These are phyloP conservation scores for Saguinus midas DNA, from an alignment of 2,113 vertebrate genomes.

Conservation along the genomic window DNA sequence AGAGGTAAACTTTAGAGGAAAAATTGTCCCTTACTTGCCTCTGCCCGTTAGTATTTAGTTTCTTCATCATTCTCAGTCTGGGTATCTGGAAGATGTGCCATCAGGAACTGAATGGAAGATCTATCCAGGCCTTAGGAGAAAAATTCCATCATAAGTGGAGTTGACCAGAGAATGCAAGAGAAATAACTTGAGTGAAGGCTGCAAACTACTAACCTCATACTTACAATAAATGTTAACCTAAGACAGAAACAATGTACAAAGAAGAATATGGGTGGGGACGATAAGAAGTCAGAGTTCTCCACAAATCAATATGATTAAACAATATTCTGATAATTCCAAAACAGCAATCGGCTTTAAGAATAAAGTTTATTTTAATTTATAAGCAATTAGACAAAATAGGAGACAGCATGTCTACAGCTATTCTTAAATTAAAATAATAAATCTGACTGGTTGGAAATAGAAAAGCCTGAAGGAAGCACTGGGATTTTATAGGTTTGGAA, in stretches of 20 bases:
- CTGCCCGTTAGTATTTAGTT: background rate
- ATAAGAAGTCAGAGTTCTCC: background rate
- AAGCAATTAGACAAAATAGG: slow-evolving; percentile 18
- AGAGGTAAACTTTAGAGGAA: slow-evolving; percentile 10
- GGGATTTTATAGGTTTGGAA: slow-evolving; percentile 1
- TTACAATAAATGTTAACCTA: background rate
- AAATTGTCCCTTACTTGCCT: background rate
- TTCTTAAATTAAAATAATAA: slow-evolving; percentile 24
- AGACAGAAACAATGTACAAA: slow-evolving; percentile 34
- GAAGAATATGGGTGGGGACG: background rate
- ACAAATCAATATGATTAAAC: background rate
- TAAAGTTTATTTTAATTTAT: slow-evolving; percentile 45
- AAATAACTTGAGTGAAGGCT: background rate
- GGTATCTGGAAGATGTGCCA: background rate
- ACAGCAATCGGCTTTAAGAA: background rate
- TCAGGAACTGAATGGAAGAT: background rate
- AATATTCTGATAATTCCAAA: background rate
- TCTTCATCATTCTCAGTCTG: background rate
- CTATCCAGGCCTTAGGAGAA: background rate
- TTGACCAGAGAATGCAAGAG: background rate
- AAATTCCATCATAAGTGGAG: background rate
- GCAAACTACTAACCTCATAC: background rate
- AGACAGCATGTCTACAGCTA: background rate
- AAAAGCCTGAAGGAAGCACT: background rate
- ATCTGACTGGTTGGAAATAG: background rate